phyloP scores from a whole-genome alignment of 2,113 vertebrate species.

The Penelope pileata region DNA sequence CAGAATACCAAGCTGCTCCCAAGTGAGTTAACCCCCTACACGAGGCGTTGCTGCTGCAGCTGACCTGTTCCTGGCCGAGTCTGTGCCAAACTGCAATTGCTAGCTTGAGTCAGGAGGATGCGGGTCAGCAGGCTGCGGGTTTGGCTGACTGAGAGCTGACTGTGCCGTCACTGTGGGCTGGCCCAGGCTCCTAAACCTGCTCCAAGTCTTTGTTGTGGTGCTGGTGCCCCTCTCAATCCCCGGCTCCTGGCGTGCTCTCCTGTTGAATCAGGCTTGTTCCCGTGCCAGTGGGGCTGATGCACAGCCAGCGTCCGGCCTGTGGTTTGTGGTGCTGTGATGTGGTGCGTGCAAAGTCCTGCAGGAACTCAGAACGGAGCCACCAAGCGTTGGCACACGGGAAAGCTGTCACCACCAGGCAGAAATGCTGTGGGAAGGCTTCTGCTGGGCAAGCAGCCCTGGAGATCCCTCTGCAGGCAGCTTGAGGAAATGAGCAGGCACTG shows the following conservation, averaged over 20 bases:
- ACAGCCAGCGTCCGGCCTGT: background rate
- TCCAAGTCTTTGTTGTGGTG: conserved; percentile 7
- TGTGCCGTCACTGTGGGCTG: background rate
- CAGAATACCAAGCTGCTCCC: background rate
- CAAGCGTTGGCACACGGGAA: background rate
- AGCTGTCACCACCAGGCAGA: background rate
- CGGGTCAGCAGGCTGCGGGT: background rate
- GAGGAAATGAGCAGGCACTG: background rate
- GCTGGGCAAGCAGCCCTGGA: conserved; percentile 16
- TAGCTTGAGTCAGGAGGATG: background rate
- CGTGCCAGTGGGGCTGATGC: background rate
- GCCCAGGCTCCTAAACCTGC: background rate
- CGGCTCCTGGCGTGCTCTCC: background rate
- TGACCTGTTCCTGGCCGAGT: background rate
- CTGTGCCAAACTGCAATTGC: background rate
- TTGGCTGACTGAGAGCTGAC: background rate
- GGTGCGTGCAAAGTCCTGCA: background rate
- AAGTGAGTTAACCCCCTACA: background rate
- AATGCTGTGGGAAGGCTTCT: background rate
- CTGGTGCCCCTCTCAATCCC: background rate
- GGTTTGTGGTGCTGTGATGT: conserved; percentile 5
- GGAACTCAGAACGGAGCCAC: conserved; percentile 11
- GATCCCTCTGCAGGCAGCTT: conserved; percentile 64
- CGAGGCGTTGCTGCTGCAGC: background rate
- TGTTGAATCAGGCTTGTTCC: conserved; percentile 4